Evolutionary conservation across 2,888 invertebrate genomes (phyloP).

Genomic region (Drosophila leonis): DNA sequence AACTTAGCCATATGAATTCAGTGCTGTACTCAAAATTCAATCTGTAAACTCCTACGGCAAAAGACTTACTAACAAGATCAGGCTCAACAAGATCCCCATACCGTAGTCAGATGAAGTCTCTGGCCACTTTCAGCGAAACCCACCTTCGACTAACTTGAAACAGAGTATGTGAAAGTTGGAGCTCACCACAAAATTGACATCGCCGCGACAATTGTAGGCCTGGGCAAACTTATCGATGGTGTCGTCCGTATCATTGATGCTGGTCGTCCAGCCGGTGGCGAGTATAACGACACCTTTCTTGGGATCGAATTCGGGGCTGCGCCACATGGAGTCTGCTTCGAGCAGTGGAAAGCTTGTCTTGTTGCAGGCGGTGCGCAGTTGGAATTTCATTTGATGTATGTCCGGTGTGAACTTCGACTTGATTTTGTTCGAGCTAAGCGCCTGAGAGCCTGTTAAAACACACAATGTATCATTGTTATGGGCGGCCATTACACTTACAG

Average conservation of each 20-base stretch:
- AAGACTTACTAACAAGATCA: not conserved
- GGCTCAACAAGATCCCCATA: not conserved
- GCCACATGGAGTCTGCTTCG: slow-evolving; percentile 80
- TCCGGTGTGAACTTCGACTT: slow-evolving; percentile 79
- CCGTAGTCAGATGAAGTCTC: not conserved
- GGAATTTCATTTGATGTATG: slow-evolving; percentile 79
- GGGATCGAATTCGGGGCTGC: slow-evolving; percentile 77
- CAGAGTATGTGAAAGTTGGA: not conserved
- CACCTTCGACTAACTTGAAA: not conserved
- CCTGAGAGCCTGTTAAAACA: slow-evolving; percentile 76
- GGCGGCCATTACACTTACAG: too few relatives aligned
- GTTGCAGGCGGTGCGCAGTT: slow-evolving; percentile 75
- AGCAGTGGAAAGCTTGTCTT: slow-evolving; percentile 78
- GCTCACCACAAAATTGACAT: slow-evolving; percentile 84
- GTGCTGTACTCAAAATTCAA: not conserved
- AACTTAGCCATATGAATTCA: not conserved
- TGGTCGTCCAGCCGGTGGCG: slow-evolving; percentile 84
- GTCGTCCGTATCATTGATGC: slow-evolving; percentile 77
- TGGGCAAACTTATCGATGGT: slow-evolving; percentile 75
- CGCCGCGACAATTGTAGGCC: slow-evolving; percentile 83
- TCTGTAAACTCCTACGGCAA: not conserved
- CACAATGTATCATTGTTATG: not conserved
- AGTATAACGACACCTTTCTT: slow-evolving; percentile 81
- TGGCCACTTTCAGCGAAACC: not conserved
- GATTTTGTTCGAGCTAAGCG: slow-evolving; percentile 73